Conservation (phyloP, 2,797 vertebrate species). For the Limnodromus scolopaceus region DNA sequence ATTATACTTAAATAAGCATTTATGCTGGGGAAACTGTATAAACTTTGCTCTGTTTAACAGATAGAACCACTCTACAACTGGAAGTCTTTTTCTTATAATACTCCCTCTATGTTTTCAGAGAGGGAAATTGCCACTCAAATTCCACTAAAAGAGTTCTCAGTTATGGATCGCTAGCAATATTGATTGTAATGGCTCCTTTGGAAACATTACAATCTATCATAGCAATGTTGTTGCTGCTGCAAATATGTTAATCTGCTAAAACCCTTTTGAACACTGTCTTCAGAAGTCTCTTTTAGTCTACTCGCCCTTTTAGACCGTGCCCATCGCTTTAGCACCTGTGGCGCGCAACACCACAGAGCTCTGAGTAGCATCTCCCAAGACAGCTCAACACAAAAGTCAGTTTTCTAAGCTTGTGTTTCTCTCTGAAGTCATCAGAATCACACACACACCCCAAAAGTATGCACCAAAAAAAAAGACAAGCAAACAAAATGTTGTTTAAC, state of each 20-base stretch:
- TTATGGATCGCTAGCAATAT: conserved; percentile 58
- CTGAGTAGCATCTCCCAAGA: background rate
- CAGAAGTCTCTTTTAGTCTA: background rate
- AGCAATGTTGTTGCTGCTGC: background rate
- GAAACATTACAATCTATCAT: conserved; percentile 35
- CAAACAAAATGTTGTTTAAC: background rate
- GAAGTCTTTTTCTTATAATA: background rate
- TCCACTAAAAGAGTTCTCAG: conserved; percentile 43
- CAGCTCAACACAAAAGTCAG: background rate
- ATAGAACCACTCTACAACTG: background rate
- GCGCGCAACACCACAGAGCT: background rate
- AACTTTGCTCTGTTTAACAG: background rate
- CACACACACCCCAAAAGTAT: background rate
- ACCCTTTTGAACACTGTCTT: conserved; percentile 2
- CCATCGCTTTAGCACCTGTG: background rate
- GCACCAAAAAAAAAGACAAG: background rate
- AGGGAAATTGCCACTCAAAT: conserved; percentile 19
- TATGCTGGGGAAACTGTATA: background rate
- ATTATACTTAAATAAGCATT: background rate
- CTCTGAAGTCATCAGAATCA: background rate
- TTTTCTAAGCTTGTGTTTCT: background rate
- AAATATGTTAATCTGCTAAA: conserved; percentile 46
- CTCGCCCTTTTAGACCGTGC: background rate
- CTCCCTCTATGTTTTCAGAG: background rate
- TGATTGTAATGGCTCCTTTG: conserved; percentile 53